Base-by-base conservation (phyloP, 2,888 invertebrate species). In the Drosophila mulleri region DNA sequence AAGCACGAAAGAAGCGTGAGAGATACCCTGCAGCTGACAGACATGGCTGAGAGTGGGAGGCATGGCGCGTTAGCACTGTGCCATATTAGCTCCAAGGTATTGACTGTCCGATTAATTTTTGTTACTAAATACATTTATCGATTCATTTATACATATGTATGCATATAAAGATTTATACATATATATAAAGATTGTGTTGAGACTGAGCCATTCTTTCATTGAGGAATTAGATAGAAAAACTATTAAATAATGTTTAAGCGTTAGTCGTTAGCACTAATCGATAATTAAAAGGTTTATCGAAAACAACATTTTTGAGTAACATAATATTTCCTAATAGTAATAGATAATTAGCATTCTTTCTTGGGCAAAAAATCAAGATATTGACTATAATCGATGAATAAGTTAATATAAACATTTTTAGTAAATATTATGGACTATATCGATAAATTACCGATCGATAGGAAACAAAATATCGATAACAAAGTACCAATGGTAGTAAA, bases 1-100 rank as follows among this genome's bases (percentile, higher is more conserved):
- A 18, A 12, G 3, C 26, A 16, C 20, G 16, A 35, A 45, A 35
- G 20, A 26, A 6, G 54, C 26, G 41, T 16, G 45, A 4, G 2
- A 18, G 14, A 56, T 57, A 59, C 50, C 62, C 68, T 68, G 18
- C 5, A 41, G 26, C 2, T 23, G 9, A 8, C 0, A 14, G 18
- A 2, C 3, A 14, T 3, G 1, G 35, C 35, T 6, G 48, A 7
- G 23, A 7, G 14, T 14, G 45, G 45, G 14, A 23, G 45, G 23
- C 3, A 23, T 16, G 2, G 4, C n/a, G 41, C n/a, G n/a, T 3
- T n/a, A 23, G 20, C 6, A 2, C 18, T 14, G 20, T 45, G 3
- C 7, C 1, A 2, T 26, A 16, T 8, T 9, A n/a, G 16, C 29
- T n/a, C n/a, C n/a, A 26, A 26, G n/a, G 16, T 48, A 23, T 23